A percentile compares a stretch with the other conserved stretches of the same genome.
Conservation (phyloP, 2,797 vertebrate genomes). For the Dicrostonyx torquatus region DNA sequence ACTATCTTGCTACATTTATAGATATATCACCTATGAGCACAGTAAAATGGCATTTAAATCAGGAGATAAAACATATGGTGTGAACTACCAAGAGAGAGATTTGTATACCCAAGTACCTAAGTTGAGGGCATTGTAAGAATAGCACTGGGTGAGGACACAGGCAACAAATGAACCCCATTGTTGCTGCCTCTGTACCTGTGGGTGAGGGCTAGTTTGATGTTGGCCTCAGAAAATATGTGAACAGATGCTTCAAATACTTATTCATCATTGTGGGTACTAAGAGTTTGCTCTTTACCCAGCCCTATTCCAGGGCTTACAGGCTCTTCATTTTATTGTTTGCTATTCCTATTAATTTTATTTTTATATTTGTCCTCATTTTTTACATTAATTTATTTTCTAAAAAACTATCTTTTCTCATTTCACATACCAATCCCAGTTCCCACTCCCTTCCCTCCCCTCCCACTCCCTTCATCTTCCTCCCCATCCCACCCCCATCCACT, state of each 20-base stretch:
- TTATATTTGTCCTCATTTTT: slow-evolving; percentile 11
- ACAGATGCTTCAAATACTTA: slow-evolving; percentile 1
- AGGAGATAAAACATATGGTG: not conserved
- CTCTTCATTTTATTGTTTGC: not conserved
- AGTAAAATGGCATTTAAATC: not conserved
- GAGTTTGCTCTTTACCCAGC: not conserved
- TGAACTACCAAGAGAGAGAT: not conserved
- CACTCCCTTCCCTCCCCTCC: no score
- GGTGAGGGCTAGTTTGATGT: not conserved
- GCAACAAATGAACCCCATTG: not conserved
- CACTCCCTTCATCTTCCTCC: no score
- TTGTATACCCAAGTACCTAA: no score
- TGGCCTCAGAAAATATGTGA: slow-evolving; percentile 35
- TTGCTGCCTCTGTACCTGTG: not conserved
- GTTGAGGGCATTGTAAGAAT: not conserved
- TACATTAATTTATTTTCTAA: no score
- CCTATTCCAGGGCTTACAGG: not conserved
- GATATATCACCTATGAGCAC: not conserved
- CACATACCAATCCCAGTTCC: no score
- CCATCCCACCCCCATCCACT: no score
- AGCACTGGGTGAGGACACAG: not conserved
- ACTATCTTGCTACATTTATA: not conserved
- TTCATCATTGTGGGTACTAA: not conserved
- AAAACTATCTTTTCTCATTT: no score
- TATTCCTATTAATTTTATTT: not conserved